Base-by-base conservation (phyloP, 2,113 vertebrate genomes). In the Theristicus caerulescens region DNA sequence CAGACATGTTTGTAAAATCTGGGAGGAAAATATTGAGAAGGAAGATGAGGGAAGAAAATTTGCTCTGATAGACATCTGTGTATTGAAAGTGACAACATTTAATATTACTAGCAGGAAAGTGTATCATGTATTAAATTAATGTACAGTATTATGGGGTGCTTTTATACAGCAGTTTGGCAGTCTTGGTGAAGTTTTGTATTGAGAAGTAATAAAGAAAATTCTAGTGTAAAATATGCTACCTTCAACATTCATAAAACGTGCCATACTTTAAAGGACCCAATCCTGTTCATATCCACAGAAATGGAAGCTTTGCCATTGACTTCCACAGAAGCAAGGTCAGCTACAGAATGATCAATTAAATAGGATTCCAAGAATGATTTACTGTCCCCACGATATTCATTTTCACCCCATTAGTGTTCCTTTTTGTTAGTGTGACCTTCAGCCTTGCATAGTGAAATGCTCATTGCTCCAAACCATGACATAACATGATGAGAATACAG, bases 361-460 rank as follows among this genome's bases (percentile, higher is more conserved):
- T 77, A 77, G 74, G 62, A 73, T 77, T 96, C 91, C 42, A 71
- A n/a, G 94, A 96, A 89, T 95, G 71, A 97, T 79, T 96, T 95
- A 82, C 52, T 91, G 38, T 95, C 94, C 93, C 94, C 76, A 13
- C 4, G 46, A 94, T 93, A 72, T 47, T 97, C 27, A 79, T 65
- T 93, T 94, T 96, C 88, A 95, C 90, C 84, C 81, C 29, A 79
- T 96, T 95, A 96, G 54, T 13, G 54, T 93, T 97, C 29, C 36
- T 93, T 93, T 97, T 83, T 2, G 12, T 93, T 94, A 92, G 67
- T 74, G 46, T 71, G 88, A 93, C 93, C 91, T 96, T 96, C 94
- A 91, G 65, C 79, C 79, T 85, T 89, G 74, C 77, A 52, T 4
- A 78, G 61, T 96, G 88, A 97, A 97, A 90, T 94, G 72, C 51